Percentiles rank a stretch among this genome's conserved stretches.
These are phyloP conservation scores for Notothenia coriiceps DNA, from an alignment of 2,113 vertebrate genomes.

Conservation along the genomic window DNA sequence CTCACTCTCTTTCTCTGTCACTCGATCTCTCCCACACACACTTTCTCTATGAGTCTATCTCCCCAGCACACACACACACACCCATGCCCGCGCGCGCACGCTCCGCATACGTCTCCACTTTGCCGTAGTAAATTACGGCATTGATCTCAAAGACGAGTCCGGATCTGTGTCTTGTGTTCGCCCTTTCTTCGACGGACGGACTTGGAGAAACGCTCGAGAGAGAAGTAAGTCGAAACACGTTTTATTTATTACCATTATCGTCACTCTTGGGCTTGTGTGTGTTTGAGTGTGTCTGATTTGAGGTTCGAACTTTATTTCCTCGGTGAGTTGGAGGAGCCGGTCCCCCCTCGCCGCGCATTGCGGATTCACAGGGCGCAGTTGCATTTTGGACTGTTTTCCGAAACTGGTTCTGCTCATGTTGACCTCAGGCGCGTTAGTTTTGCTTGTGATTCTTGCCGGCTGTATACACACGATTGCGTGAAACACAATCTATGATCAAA, in stretches of 20 bases:
- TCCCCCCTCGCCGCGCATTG: background rate
- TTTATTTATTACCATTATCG: background rate
- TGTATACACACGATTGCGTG: too few species aligned
- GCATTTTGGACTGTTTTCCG: background rate
- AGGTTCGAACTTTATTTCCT: constrained; percentile 18
- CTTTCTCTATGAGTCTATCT: background rate
- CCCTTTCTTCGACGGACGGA: constrained; percentile 58
- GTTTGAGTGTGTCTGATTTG: constrained; percentile 12
- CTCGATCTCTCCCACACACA: background rate
- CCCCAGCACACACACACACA: constrained; percentile 6
- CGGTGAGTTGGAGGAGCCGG: background rate
- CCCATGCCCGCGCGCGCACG: constrained; percentile 40
- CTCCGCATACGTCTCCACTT: constrained; percentile 59
- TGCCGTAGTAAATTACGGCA: constrained; percentile 59
- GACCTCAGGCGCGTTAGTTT: background rate
- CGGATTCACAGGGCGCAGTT: constrained; percentile 15
- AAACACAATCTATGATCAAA: background rate
- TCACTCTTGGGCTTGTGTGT: background rate
- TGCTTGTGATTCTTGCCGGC: background rate
- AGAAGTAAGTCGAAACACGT: constrained; percentile 63
- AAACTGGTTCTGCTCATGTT: background rate
- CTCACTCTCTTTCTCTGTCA: background rate
- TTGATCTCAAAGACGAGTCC: constrained; percentile 59
- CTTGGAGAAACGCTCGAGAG: constrained; percentile 39
- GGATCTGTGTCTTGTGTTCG: constrained; percentile 56